phyloP scores from a whole-genome alignment of 2,113 vertebrate genomes.

The Campylomormyrus numenius region DNA sequence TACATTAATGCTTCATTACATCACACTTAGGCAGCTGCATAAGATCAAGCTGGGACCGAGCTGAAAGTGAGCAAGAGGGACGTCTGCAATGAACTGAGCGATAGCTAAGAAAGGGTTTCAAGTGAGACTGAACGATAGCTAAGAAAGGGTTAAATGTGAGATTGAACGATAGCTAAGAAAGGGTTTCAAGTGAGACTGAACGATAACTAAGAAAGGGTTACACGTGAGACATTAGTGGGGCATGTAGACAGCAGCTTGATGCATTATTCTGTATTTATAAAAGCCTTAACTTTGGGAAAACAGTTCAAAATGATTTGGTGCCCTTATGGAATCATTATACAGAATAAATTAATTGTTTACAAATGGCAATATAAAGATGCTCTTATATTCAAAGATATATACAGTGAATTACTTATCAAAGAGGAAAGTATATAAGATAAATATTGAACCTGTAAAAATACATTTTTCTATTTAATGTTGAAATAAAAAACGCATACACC shows the following conservation, averaged over 20 bases:
- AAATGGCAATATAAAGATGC: neutral
- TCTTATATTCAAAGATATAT: neutral
- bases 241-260: neutral
- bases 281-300: slow-evolving; percentile 58
- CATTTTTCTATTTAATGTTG: neutral
- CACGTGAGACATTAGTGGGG: neutral
- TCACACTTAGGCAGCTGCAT: neutral
- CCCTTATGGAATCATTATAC: slow-evolving; percentile 40
- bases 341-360: slow-evolving; percentile 50
- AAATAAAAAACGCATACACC: neutral
- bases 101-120: too few relatives aligned
- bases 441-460: neutral
- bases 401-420: slow-evolving; percentile 2
- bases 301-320: slow-evolving; percentile 35
- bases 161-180: neutral
- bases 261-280: slow-evolving; percentile 11
- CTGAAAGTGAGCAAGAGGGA: neutral
- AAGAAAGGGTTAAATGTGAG: too few relatives aligned
- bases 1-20: neutral
- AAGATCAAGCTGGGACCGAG: neutral
- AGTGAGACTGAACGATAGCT: too few relatives aligned
- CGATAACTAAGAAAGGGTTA: too few relatives aligned
- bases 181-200: neutral
- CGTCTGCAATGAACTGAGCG: neutral
- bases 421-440: neutral